phyloP scores from a whole-genome alignment of 1,140 invertebrate species.

The Lasioglossum albipes region DNA sequence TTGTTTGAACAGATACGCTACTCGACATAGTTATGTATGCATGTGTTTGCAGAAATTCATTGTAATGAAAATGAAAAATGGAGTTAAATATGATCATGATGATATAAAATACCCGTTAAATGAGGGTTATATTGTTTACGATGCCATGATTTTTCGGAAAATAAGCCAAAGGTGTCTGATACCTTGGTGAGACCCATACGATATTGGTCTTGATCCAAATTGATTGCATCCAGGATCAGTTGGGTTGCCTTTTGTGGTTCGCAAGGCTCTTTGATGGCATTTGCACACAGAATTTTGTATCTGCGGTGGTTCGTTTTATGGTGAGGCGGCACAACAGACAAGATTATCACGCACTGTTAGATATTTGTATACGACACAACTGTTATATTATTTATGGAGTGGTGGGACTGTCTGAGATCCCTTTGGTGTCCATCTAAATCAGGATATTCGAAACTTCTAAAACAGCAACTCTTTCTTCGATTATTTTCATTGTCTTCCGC shows the following conservation, averaged over 20 bases:
- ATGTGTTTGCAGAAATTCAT: background rate
- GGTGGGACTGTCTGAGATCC: background rate
- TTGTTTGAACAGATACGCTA: too few species aligned
- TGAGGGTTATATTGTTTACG: conserved; percentile 18
- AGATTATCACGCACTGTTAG: conserved; percentile 65
- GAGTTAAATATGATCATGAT: background rate
- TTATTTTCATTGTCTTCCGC: background rate
- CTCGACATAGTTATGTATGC: too few species aligned
- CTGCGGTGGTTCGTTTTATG: conserved; percentile 81
- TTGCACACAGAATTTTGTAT: conserved; percentile 96
- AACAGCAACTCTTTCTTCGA: background rate
- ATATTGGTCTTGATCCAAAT: conserved; percentile 95
- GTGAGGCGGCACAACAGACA: conserved; percentile 66
- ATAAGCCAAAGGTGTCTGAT: conserved; percentile 73
- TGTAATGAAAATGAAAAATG: background rate
- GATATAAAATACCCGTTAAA: too few species aligned
- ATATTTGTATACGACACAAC: conserved; percentile 21
- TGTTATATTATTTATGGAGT: conserved; percentile 27
- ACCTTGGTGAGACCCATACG: conserved; percentile 98
- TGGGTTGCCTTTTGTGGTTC: conserved; percentile 91
- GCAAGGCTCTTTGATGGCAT: conserved; percentile 86
- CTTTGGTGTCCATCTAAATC: background rate
- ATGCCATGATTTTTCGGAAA: conserved; percentile 7
- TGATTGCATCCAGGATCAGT: conserved; percentile 92
- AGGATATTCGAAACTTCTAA: background rate